Evolutionary conservation across 2,888 invertebrate genomes (phyloP).

Genomic region (Tiliacea citrago): DNA sequence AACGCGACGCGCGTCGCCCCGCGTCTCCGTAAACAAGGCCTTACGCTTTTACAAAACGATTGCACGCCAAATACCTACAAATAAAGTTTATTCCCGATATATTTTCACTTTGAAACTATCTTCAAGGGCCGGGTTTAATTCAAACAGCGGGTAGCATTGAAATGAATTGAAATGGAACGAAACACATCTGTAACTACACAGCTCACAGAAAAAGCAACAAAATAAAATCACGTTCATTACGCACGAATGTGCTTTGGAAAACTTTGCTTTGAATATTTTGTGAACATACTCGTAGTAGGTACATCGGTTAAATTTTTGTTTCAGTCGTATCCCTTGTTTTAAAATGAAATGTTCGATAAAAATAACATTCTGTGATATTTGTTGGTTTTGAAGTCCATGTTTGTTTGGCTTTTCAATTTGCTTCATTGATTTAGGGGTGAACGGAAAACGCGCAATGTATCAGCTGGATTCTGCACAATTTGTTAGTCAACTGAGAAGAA

Average conservation of each 20-base stretch:
- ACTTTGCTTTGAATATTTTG: conserved; percentile 35
- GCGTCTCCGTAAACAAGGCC: no score
- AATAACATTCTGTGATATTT: background rate
- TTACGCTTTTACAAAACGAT: conserved; percentile 29
- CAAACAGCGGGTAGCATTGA: conserved; percentile 59
- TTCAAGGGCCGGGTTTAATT: conserved; percentile 68
- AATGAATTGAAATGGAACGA: conserved; percentile 66
- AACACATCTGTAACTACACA: conserved; percentile 44
- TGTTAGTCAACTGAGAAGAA: conserved; percentile 40
- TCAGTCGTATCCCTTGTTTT: background rate
- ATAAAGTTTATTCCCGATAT: conserved; percentile 58
- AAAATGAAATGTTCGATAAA: conserved; percentile 20
- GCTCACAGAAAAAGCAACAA: conserved; percentile 48
- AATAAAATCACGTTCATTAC: conserved; percentile 58
- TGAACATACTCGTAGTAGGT: conserved; percentile 8
- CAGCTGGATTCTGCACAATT: conserved; percentile 34
- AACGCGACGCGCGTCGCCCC: no score
- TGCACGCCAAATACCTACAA: conserved; percentile 21
- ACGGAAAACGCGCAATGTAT: conserved; percentile 21
- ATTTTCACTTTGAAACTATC: conserved; percentile 56
- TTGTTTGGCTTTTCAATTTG: conserved; percentile 9
- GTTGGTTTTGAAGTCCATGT: background rate
- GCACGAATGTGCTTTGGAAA: conserved; percentile 55
- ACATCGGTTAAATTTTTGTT: conserved; percentile 17
- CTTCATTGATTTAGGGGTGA: conserved; percentile 1